Evolutionary conservation across 1,140 invertebrate genomes (phyloP).

Genomic region (Cecropterus lyciades): DNA sequence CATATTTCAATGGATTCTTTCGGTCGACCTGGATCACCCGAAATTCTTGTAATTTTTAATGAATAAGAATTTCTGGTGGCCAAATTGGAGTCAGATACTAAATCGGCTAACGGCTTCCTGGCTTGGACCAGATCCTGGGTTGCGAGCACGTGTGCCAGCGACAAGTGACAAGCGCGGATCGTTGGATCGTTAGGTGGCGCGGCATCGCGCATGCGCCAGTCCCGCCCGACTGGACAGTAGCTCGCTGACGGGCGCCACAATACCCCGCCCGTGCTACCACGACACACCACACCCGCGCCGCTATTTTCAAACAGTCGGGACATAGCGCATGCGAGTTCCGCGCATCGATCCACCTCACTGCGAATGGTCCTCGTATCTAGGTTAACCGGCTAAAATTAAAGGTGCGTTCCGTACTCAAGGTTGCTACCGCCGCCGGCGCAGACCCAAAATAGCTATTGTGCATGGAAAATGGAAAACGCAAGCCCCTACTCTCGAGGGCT

Average conservation of each 20-base stretch:
- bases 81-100: too few relatives aligned
- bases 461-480: slow-evolving; percentile 69
- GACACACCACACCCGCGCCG: slow-evolving; percentile 56
- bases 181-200: slow-evolving; percentile 60
- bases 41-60: too few relatives aligned
- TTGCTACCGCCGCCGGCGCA: slow-evolving; percentile 76
- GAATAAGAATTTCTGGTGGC: too few relatives aligned
- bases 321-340: slow-evolving; percentile 74
- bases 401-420: slow-evolving; percentile 80
- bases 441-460: slow-evolving; percentile 72
- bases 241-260: slow-evolving; percentile 59
- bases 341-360: slow-evolving; percentile 72
- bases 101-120: too few relatives aligned
- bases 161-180: slow-evolving; percentile 24
- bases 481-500: slow-evolving; percentile 50
- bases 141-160: slow-evolving; percentile 43
- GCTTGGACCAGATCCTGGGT: background rate
- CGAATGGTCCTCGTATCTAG: slow-evolving; percentile 77
- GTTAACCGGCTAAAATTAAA: slow-evolving; percentile 83
- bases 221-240: slow-evolving; percentile 57
- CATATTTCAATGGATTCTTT: too few relatives aligned
- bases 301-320: slow-evolving; percentile 61
- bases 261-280: slow-evolving; percentile 51
- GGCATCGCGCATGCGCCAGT: slow-evolving; percentile 58
- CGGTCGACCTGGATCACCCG: too few relatives aligned